A percentile compares a stretch with the other conserved stretches of the same genome.
Evolutionary conservation across 1,140 invertebrate species (phyloP).

Genomic region (Mizuhopecten yessoensis): DNA sequence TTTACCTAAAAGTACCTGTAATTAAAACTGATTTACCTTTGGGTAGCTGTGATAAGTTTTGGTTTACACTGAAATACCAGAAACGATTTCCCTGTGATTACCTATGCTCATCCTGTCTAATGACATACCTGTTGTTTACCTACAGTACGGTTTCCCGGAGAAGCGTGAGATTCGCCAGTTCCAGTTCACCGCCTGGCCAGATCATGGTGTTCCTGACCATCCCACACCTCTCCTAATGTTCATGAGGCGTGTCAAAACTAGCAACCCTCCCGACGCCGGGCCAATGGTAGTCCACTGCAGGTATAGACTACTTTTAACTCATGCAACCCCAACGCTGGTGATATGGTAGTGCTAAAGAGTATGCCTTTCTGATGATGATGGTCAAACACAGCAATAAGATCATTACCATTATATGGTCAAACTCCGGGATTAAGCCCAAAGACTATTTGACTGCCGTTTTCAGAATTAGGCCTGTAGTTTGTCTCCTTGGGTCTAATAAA

Average conservation of each 20-base stretch:
- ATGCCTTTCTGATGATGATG: too few species aligned
- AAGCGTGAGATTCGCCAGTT: constrained; percentile 98
- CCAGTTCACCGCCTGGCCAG: constrained; percentile 99
- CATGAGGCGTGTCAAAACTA: constrained; percentile 92
- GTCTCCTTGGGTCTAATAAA: too few species aligned
- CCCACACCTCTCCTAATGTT: constrained; percentile 99
- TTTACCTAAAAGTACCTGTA: background rate
- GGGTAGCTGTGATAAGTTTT: background rate
- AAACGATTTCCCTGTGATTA: background rate
- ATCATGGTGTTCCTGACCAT: constrained; percentile 99
- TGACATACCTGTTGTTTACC: background rate
- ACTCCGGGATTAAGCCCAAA: too few species aligned
- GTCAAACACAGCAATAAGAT: too few species aligned
- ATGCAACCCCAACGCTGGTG: too few species aligned
- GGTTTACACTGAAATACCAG: background rate
- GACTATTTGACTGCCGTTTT: too few species aligned
- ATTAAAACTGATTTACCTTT: background rate
- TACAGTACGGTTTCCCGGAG: constrained; percentile 80
- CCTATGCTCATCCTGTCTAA: background rate
- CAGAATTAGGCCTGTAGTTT: too few species aligned
- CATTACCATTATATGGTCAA: too few species aligned
- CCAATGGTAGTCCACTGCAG: constrained; percentile 99
- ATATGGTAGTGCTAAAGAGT: too few species aligned
- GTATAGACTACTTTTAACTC: constrained; percentile 68
- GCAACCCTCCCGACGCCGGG: constrained; percentile 93